These are phyloP conservation scores for Cheilosia urbana DNA, from an alignment of 2,888 invertebrate genomes.

Conservation along the genomic window DNA sequence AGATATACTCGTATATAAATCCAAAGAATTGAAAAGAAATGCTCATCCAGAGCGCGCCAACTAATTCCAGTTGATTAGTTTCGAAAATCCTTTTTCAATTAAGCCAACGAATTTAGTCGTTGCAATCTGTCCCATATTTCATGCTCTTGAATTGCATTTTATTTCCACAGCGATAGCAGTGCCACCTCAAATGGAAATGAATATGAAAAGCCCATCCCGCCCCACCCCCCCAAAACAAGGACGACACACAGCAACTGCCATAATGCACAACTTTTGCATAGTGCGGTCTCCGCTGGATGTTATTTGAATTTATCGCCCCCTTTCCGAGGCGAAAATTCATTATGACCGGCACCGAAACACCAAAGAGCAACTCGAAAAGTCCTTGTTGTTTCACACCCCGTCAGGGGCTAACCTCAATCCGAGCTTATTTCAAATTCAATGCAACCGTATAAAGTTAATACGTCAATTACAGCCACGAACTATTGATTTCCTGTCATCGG, in stretches of 20 bases:
- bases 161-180: conserved; percentile 13
- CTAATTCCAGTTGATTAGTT: conserved; percentile 74
- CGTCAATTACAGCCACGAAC: conserved; percentile 70
- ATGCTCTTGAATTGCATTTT: conserved; percentile 53
- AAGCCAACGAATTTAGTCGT: conserved; percentile 48
- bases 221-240: conserved; percentile 30
- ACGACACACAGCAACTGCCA: conserved; percentile 53
- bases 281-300: conserved; percentile 34
- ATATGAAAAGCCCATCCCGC: conserved; percentile 25
- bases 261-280: conserved; percentile 48
- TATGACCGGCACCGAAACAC: neutral
- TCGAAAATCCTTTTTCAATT: conserved; percentile 71
- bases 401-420: conserved; percentile 1
- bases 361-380: conserved; percentile 11
- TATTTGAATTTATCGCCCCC: conserved; percentile 51
- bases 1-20: conserved; percentile 13
- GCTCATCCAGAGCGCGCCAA: conserved; percentile 28
- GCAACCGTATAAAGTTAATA: conserved; percentile 48
- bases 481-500: conserved; percentile 72
- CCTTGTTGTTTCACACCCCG: conserved; percentile 20
- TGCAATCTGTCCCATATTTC: conserved; percentile 59
- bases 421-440: conserved; percentile 48
- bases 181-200: conserved; percentile 29
- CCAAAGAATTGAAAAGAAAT: conserved; percentile 24
- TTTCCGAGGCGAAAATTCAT: conserved; percentile 34